phyloP scores from a whole-genome alignment of 2,113 vertebrate genomes.

The Megaleporinus macrocephalus region DNA sequence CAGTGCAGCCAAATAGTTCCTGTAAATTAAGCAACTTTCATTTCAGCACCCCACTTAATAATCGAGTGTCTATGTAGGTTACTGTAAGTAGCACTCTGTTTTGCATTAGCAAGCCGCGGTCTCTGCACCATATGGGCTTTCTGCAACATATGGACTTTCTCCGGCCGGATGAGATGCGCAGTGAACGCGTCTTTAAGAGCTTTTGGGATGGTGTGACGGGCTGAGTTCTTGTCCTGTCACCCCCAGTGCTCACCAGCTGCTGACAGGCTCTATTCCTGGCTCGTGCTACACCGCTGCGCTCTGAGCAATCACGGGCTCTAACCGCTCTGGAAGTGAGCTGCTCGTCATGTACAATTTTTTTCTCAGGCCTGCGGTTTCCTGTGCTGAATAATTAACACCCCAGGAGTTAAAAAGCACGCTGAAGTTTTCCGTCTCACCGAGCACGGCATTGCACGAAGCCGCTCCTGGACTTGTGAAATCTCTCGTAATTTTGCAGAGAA shows the following conservation, averaged over 20 bases:
- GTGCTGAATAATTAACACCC: constrained; percentile 42
- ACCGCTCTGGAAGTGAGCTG: constrained; percentile 20
- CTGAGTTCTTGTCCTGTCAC: constrained; percentile 67
- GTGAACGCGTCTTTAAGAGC: constrained; percentile 37
- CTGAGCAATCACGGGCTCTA: constrained; percentile 52
- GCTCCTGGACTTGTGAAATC: constrained; percentile 25
- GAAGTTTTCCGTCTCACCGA: constrained; percentile 31
- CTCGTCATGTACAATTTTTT: constrained; percentile 36
- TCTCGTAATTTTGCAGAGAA: constrained; percentile 10
- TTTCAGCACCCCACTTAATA: background rate
- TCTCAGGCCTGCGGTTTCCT: constrained; percentile 27
- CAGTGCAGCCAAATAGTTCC: background rate
- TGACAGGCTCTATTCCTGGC: constrained; percentile 71
- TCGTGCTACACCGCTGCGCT: constrained; percentile 64
- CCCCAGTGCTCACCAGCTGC: constrained; percentile 62
- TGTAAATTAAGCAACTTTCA: background rate
- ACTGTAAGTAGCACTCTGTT: background rate
- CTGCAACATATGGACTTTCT: constrained; percentile 7
- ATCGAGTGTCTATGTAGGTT: background rate
- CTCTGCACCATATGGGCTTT: background rate
- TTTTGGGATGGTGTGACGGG: constrained; percentile 63
- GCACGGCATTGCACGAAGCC: constrained; percentile 5
- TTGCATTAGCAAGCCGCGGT: background rate
- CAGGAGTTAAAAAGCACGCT: constrained; percentile 20
- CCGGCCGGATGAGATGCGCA: constrained; percentile 16